Evolutionary conservation across 2,888 invertebrate genomes (phyloP).

Genomic region (Athrips mouffetella): DNA sequence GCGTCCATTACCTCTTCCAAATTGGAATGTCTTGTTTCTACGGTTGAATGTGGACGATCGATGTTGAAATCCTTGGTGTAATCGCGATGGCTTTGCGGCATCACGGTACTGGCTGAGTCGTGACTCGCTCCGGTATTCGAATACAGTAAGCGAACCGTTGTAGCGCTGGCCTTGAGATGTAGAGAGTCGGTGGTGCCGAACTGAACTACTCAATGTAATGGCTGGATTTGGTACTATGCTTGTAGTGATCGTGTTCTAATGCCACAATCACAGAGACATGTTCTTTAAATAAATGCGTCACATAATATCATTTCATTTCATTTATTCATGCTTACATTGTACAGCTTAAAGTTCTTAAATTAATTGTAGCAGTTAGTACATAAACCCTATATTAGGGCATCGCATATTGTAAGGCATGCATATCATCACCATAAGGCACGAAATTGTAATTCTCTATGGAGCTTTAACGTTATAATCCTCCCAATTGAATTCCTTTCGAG

Average conservation of each 20-base stretch:
- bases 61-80: slow-evolving; percentile 38
- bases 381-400: too few species aligned
- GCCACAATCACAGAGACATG: too few species aligned
- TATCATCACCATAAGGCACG: neutral
- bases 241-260: too few species aligned
- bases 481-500: neutral
- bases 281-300: too few species aligned
- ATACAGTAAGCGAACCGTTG: slow-evolving; percentile 63
- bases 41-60: slow-evolving; percentile 26
- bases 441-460: neutral
- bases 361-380: too few species aligned
- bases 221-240: slow-evolving; percentile 26
- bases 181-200: slow-evolving; percentile 47
- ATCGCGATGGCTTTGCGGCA: slow-evolving; percentile 42
- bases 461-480: neutral
- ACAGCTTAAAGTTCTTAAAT: too few species aligned
- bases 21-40: slow-evolving; percentile 14
- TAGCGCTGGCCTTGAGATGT: slow-evolving; percentile 62
- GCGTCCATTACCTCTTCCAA: slow-evolving; percentile 25
- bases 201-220: slow-evolving; percentile 44
- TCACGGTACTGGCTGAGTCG: slow-evolving; percentile 42
- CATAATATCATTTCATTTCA: too few species aligned
- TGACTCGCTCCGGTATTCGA: slow-evolving; percentile 51
- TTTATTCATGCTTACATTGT: too few species aligned
- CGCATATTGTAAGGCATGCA: too few species aligned